Percentiles rank a stretch among this genome's conserved stretches.
Conservation (phyloP, 1,140 invertebrate genomes). For the Calliopsis andreniformis region DNA sequence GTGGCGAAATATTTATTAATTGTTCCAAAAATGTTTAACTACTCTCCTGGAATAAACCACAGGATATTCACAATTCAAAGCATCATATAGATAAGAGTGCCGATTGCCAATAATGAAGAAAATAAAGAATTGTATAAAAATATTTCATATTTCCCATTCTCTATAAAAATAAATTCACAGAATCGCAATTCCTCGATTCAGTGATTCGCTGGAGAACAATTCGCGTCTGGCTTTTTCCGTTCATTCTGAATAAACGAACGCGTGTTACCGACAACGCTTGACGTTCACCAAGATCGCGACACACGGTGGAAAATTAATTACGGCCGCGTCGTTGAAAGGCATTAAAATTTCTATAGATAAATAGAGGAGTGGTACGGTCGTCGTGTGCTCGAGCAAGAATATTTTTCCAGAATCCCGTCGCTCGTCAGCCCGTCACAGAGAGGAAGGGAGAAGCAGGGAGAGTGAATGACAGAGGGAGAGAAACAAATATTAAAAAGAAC, state of each 20-base stretch:
- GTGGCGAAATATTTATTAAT: no score
- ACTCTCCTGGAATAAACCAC: no score
- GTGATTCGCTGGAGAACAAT: background rate
- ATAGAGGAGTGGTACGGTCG: background rate
- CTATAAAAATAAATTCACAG: no score
- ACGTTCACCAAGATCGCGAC: conserved; percentile 1
- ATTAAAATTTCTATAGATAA: background rate
- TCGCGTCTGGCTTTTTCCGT: background rate
- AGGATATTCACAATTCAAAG: no score
- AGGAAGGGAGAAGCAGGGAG: no score
- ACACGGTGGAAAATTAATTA: conserved; percentile 26
- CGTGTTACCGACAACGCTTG: background rate
- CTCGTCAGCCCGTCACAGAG: no score
- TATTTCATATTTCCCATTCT: no score
- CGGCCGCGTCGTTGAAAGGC: background rate
- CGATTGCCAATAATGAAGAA: no score
- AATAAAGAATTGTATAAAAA: no score
- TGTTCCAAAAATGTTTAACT: no score
- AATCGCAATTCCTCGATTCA: background rate
- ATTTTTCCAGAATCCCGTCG: conserved; percentile 7
- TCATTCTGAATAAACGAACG: background rate
- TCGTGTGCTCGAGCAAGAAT: background rate
- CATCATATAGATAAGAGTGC: no score
- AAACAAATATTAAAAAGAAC: background rate
- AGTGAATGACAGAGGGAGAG: no score